phyloP scores from a whole-genome alignment of 2,113 vertebrate genomes.

The Siphamia tubifer region DNA sequence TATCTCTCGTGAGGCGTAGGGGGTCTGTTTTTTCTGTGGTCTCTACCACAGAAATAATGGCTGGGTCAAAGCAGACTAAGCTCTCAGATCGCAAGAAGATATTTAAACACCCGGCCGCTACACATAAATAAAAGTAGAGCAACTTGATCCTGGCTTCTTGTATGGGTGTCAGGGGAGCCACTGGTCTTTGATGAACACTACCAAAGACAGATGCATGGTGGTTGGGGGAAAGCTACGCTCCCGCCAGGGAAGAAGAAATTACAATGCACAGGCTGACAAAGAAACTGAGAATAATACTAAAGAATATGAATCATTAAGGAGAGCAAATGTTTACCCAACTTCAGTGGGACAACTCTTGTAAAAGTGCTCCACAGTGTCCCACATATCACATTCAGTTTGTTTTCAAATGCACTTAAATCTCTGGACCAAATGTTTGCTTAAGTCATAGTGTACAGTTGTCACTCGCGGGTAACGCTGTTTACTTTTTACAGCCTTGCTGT shows the following conservation, averaged over 20 bases:
- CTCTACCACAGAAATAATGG: slow-evolving; percentile 54
- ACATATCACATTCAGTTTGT: slow-evolving; percentile 32
- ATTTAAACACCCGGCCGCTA: slow-evolving; percentile 55
- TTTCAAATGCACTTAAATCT: slow-evolving; percentile 34
- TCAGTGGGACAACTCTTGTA: slow-evolving; percentile 36
- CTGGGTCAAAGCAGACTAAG: slow-evolving; percentile 64
- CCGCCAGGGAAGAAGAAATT: slow-evolving; percentile 22
- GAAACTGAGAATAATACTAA: slow-evolving; percentile 29
- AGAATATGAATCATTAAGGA: slow-evolving; percentile 64
- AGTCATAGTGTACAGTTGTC: slow-evolving; percentile 2
- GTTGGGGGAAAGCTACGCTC: slow-evolving; percentile 21
- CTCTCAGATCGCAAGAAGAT: slow-evolving; percentile 39
- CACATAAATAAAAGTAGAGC: slow-evolving; percentile 68
- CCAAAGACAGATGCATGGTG: slow-evolving; percentile 45
- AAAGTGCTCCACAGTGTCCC: slow-evolving; percentile 6
- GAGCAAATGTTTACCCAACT: slow-evolving; percentile 66
- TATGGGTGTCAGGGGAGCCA: slow-evolving; percentile 58
- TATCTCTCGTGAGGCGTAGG: slow-evolving; percentile 32
- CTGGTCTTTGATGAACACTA: slow-evolving; percentile 64
- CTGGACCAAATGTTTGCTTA: slow-evolving; percentile 1
- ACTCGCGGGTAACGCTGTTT: no score
- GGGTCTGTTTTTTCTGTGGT: slow-evolving; percentile 50
- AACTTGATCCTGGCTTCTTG: slow-evolving; percentile 65
- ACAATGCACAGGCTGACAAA: slow-evolving; percentile 46
- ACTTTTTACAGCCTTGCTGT: no score